Percentiles rank a stretch among this genome's conserved stretches.
These are phyloP conservation scores for Adelges cooleyi DNA, from an alignment of 1,140 invertebrate species.

Conservation along the genomic window DNA sequence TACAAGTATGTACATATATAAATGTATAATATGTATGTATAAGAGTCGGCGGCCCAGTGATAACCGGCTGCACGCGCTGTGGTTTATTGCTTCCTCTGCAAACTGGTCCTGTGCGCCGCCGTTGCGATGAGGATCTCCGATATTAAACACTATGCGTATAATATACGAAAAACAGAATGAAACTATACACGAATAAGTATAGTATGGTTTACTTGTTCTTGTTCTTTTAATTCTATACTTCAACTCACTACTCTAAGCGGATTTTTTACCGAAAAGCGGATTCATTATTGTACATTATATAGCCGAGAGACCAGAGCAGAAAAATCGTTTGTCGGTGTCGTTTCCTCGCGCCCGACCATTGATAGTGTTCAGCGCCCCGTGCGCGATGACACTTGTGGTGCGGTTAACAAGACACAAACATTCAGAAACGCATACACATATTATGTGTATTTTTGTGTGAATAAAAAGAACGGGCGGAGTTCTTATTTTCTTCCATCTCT, in stretches of 20 bases:
- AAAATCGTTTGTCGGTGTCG: background rate
- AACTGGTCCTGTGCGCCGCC: slow-evolving; percentile 6
- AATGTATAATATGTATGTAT: too few species aligned
- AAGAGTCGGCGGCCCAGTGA: slow-evolving; percentile 5
- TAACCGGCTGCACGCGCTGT: slow-evolving; percentile 26
- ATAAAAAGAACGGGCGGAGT: too few species aligned
- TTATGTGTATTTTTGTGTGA: too few species aligned
- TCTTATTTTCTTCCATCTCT: too few species aligned
- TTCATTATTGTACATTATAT: too few species aligned
- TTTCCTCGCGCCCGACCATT: background rate
- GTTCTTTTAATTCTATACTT: background rate
- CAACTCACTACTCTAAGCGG: background rate
- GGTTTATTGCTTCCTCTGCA: slow-evolving; percentile 27
- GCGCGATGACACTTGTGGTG: slow-evolving; percentile 1
- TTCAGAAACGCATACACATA: too few species aligned
- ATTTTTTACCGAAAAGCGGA: background rate
- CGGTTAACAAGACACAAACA: background rate
- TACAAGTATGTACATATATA: background rate
- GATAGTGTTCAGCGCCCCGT: slow-evolving; percentile 11
- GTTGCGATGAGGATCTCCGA: background rate
- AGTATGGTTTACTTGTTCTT: too few species aligned
- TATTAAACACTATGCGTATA: too few species aligned
- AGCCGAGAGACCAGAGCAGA: background rate
- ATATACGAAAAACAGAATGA: too few species aligned
- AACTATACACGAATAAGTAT: too few species aligned